Evolutionary conservation across 2,888 invertebrate species (phyloP).

Genomic region (Tineola bisselliella): DNA sequence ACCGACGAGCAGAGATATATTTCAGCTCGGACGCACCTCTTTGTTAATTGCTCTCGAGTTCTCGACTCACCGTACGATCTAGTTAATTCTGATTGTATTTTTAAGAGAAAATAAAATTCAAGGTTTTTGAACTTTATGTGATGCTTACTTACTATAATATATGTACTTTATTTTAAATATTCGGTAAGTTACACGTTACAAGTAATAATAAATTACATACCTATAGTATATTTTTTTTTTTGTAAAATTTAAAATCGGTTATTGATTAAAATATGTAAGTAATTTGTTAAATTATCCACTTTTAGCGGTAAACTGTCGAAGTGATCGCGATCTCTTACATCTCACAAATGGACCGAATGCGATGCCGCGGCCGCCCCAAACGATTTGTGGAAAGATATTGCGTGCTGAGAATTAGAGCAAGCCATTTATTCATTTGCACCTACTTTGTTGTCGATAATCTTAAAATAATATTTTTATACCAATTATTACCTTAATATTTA

Average conservation of each 20-base stretch:
- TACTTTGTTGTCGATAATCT: not conserved
- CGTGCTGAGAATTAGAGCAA: slow-evolving; percentile 1
- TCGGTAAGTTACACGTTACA: too few relatives aligned
- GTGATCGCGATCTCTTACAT: slow-evolving; percentile 9
- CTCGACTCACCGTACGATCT: not conserved
- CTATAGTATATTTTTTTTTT: too few relatives aligned
- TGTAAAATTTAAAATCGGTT: not conserved
- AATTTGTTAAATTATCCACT: slow-evolving; percentile 2
- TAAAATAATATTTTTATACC: too few relatives aligned
- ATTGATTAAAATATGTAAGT: slow-evolving; percentile 3
- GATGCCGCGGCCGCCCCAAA: not conserved
- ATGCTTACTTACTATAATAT: too few relatives aligned
- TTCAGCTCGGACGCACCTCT: slow-evolving; percentile 52
- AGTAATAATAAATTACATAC: too few relatives aligned
- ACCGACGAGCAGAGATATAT: slow-evolving; percentile 32
- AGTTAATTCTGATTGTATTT: not conserved
- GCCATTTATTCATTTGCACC: not conserved
- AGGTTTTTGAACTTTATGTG: too few relatives aligned
- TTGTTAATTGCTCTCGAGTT: slow-evolving; percentile 36
- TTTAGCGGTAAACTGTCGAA: slow-evolving; percentile 10
- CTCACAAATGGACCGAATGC: slow-evolving; percentile 2
- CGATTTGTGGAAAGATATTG: slow-evolving; percentile 8
- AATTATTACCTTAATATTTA: too few relatives aligned
- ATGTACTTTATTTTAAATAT: too few relatives aligned
- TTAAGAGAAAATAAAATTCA: not conserved